These are phyloP conservation scores for Drosophila cracens DNA, from an alignment of 2,888 invertebrate genomes.

Conservation along the genomic window DNA sequence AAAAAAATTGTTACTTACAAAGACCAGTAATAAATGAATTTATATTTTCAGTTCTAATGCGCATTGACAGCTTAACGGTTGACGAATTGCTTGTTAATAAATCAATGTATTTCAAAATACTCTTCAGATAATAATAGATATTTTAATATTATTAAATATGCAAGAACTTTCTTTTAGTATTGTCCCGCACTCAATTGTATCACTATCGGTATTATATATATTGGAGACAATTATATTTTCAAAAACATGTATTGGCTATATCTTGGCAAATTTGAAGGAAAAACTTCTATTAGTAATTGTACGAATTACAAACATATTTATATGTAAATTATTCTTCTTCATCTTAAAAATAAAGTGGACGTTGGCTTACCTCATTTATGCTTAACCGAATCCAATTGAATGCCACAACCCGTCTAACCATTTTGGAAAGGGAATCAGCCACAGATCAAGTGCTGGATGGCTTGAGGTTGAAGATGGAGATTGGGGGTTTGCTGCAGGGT, in stretches of 20 bases:
- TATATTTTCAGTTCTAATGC: slow-evolving; percentile 16
- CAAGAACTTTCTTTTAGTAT: background rate
- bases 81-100: background rate
- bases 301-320: background rate
- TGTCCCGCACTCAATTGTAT: background rate
- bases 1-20: slow-evolving; percentile 24
- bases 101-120: background rate
- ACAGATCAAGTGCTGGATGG: slow-evolving; percentile 12
- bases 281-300: no score
- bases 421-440: slow-evolving; percentile 11
- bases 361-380: background rate
- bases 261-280: background rate
- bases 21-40: slow-evolving; percentile 30
- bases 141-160: background rate
- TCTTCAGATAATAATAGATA: background rate
- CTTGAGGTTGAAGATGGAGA: background rate
- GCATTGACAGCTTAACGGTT: slow-evolving; percentile 16
- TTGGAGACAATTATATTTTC: background rate
- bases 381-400: background rate
- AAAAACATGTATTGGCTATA: background rate
- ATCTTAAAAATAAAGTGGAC: background rate
- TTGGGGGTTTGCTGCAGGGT: slow-evolving; percentile 3
- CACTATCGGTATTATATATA: background rate
- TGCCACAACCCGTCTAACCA: background rate
- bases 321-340: background rate